Base-by-base conservation (phyloP, 1,140 invertebrate genomes). In the Dermatophagoides farinae region DNA sequence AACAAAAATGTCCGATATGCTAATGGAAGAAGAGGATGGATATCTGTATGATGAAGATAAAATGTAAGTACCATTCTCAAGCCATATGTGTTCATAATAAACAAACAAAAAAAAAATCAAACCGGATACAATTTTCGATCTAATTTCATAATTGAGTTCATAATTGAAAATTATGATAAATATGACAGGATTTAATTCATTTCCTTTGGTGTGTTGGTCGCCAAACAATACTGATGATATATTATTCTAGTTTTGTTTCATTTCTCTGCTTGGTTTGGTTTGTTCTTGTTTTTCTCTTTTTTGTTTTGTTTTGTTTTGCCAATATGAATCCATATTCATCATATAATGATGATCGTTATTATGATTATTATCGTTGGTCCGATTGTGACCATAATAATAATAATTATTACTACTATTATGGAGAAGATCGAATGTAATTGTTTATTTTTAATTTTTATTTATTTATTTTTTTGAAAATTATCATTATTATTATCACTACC, bases 401-500 rank as follows among this genome's bases (percentile, higher is more conserved):
- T 51, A 1, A 22, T 51, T 46, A 46, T n/a, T 46, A n/a, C 10
- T 1, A 46, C 6, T 46, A 46, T n/a, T 46, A n/a, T 46, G 20
- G 16, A n/a, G 65, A 66, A 41, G 65, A 66, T 61, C 61, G 61
- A 61, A 64, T 66, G 65, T 66, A 64, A 61, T 22, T 0, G 25
- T 1, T 16, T 22, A 37, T 40, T 4, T 31, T 39, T 57, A 2
- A 37, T 57, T 40, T 31, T 31, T 39, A 37, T 12, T 38, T 6
- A 39, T 57, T 16, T 22, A 40, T 39, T 20, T 22, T 58, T 4
- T 22, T 9, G 16, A 16, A 60, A 52, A 12, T 25, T 10, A 49
- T 49, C 18, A 8, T 11, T 49, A 10, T 23, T 11, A 60, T 37
- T 38, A 55, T 46, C 51, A 22, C 22, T 62, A 64, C 74, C 75